Base-by-base conservation (phyloP, 2,113 vertebrate species). In the Rhea americana region DNA sequence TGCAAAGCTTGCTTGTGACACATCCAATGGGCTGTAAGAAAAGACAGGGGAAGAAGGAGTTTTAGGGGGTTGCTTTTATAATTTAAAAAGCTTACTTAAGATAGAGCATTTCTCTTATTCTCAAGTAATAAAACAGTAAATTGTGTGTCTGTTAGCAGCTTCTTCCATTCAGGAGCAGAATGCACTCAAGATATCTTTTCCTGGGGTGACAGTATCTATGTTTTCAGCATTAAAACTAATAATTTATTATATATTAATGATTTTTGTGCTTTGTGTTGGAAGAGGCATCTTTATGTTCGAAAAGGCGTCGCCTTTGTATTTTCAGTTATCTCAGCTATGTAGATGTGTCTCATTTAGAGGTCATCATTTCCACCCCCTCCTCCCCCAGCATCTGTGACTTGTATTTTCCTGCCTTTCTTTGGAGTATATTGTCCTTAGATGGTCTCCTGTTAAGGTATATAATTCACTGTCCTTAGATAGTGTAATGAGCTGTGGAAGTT, bases 401-500 rank as follows among this genome's bases (percentile, higher is more conserved):
- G 20, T 12, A 30, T 41, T 79, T 87, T 5, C 15, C n/a, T 78
- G 67, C 73, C 77, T 85, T 21, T 58, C 7, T 47, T 62, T 90
- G 80, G n/a, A 7, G 1, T 30, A 78, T 2, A 0, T 77, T 87
- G 84, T 88, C 80, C 75, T 82, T 74, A 63, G 62, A 12, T 7
- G 7, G 45, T 74, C 76, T 89, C 50, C 70, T 78, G 56, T 67
- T 43, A 37, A 51, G 68, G 53, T 63, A 58, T 22, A 20, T 91
- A 76, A 87, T 62, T 94, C 75, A 58, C 81, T 79, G 67, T 70
- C 80, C 91, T 89, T 73, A 10, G 6, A 1, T 47, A 47, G 74
- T 5, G 32, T 82, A 91, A 71, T 82, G 91, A 95, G 51, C 74
- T 85, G 89, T 82, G 86, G 66, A 85, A 85, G 71, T 90, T 85